Percentiles rank a stretch among this genome's conserved stretches.
Conservation (phyloP, 2,113 vertebrate species). For the Pelodiscus sinensis region DNA sequence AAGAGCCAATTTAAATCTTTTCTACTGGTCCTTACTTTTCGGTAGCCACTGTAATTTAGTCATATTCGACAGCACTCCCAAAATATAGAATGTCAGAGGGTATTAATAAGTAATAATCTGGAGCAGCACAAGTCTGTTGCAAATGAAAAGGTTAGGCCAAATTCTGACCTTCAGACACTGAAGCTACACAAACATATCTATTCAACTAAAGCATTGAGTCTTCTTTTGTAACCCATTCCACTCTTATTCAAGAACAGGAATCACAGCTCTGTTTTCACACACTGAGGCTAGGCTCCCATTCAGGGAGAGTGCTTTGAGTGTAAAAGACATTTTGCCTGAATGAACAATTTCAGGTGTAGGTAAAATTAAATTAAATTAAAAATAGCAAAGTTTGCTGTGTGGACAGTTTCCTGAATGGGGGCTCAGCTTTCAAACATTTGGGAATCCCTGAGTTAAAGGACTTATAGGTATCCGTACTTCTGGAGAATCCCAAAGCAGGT, state of each 20-base stretch:
- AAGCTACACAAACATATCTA: background rate
- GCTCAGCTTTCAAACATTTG: too few relatives aligned
- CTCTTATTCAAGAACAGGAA: background rate
- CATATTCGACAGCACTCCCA: background rate
- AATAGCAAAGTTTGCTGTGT: background rate
- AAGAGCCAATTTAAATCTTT: background rate
- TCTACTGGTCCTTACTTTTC: background rate
- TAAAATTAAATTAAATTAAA: background rate
- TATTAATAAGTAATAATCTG: background rate
- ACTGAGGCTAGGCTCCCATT: background rate
- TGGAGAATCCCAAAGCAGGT: too few relatives aligned
- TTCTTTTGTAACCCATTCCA: background rate
- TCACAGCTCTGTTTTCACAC: background rate
- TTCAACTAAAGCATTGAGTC: background rate
- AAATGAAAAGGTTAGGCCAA: background rate
- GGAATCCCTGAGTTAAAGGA: too few relatives aligned
- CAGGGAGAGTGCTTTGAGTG: background rate
- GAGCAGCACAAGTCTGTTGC: rapidly evolving
- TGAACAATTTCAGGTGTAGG: background rate
- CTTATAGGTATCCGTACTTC: too few relatives aligned
- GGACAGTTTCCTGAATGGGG: background rate
- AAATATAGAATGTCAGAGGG: background rate
- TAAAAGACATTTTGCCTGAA: background rate
- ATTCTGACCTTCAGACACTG: background rate
- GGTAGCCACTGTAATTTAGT: background rate